Base-by-base conservation (phyloP, 2,113 vertebrate species). In the Muntiacus muntjak region DNA sequence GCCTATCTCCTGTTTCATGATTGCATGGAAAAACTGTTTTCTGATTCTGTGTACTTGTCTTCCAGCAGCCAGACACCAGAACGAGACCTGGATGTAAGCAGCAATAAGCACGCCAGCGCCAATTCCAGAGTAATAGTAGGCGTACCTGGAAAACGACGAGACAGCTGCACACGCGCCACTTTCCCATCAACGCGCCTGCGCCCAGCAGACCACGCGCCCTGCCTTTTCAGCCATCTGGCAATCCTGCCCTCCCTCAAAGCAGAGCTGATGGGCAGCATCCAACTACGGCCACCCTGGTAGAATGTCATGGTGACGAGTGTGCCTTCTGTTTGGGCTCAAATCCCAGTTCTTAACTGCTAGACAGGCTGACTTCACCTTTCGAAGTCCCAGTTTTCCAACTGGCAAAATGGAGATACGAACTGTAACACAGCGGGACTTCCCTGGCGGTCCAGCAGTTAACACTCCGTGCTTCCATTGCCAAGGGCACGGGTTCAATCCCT, bases 1-100 rank as follows among this genome's bases (percentile, higher is more conserved):
- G 98, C 99, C 99, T 25, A 99, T 99, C 91, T 99, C 99, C 98
- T 99, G 99, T 87, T 98, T 98, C 98, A 99, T 99, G 92, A 99
- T 99, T n/a, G 99, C 97, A 94, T 99, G 99, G 97, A 99, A 99
- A 98, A 99, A 99, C 0, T 98, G 96, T 95, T 98, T 98, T 96
- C 99, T 99, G 7, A 99, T 99, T 98, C 98, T 99, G 92, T 98
- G 99, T 90, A 99, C 98, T 98, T 99, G 99, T 36, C 99, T 99
- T 52, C 99, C 99, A 7, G 99, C 99, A 8, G 99, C 98, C 95
- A 99, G 88, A 1, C 99, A 99, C 99, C 99, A 99, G 96, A 99
- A 99, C 0, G 99, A 98, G 95, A 99, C 99, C 83, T 99, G 99
- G 45, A 99, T 15, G 90, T 99, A 99, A 87, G 99, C 99, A 28